These are phyloP conservation scores for Penaeus monodon DNA, from an alignment of 2,888 invertebrate genomes.

Conservation along the genomic window DNA sequence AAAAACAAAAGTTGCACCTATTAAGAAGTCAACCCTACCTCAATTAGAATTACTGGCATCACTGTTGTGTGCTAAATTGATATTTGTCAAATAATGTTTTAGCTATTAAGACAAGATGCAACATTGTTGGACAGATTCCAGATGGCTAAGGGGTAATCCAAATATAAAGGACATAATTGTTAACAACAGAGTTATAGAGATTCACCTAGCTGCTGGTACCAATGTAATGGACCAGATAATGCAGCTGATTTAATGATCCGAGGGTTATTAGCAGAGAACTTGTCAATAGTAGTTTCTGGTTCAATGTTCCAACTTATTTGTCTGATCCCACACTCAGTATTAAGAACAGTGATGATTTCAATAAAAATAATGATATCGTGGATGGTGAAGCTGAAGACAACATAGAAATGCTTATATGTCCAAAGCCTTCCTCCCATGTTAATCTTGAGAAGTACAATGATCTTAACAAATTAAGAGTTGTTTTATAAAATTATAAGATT, in stretches of 20 bases:
- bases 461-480: conserved; percentile 1
- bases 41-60: conserved; percentile 6
- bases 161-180: neutral
- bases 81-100: too few species aligned
- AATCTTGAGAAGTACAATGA: conserved; percentile 24
- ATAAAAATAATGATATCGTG: too few species aligned
- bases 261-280: conserved; percentile 22
- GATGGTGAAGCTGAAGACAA: neutral
- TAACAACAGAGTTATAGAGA: conserved; percentile 24
- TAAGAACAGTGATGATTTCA: conserved; percentile 13
- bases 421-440: neutral
- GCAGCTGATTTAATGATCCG: conserved; percentile 16
- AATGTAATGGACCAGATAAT: conserved; percentile 23
- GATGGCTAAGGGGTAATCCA: conserved; percentile 27
- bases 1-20: too few species aligned
- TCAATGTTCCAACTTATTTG: neutral
- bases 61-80: conserved; percentile 20
- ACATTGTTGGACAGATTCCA: conserved; percentile 31
- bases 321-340: conserved; percentile 25
- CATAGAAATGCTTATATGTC: conserved; percentile 15
- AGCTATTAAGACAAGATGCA: neutral
- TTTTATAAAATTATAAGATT: neutral
- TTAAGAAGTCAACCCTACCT: conserved; percentile 18
- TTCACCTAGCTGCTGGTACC: conserved; percentile 17
- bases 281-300: neutral